Base-by-base conservation (phyloP, 2,113 vertebrate species). In the Sisor rabdophorus region DNA sequence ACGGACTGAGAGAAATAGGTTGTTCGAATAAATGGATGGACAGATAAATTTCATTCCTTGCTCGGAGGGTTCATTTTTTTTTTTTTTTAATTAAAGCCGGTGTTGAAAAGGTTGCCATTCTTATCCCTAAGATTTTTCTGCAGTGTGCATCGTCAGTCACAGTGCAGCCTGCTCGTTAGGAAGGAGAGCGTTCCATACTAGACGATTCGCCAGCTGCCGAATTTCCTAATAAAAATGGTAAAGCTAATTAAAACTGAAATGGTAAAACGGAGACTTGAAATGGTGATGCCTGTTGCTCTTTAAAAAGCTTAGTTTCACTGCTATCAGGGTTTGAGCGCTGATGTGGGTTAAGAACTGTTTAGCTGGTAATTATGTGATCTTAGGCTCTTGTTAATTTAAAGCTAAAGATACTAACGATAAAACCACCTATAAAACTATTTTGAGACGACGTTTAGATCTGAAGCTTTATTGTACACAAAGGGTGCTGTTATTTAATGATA, bases 171-270 rank as follows among this genome's bases (percentile, higher is more conserved):
- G 73, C 70, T 85, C 64, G 77, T 85, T 82, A 82, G 64, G 22
- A 50, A 69, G 72, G 64, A 28, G 54, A 63, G 63, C 54, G 48
- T 71, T 76, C 58, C 80, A 64, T 48, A 58, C 61, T 60, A 65
- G 69, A 59, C 78, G 78, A 79, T 77, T 67, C 74, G 75, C 80
- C 64, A 28, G 59, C 63, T 82, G 81, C 79, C 79, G 16, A 26
- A 71, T 82, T 76, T 71, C 64, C 50, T 24, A 74, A 79, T 60
- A 78, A 78, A 80, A 68, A 73, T 80, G 71, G 61, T 55, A 68
- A 78, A 54, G 54, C 71, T 79, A 81, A 82, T 85, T 74, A 74
- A 48, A 36, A 75, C 79, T 79, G 76, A 79, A 73, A 69, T 44
- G 59, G 50, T 47, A 72, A 40, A 63, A 15, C 59, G 17, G 58